Evolutionary conservation across 2,888 invertebrate species (phyloP), one percentile per base, ranked within the genome.

Genomic region (Exephanes ischioxanthus): DNA sequence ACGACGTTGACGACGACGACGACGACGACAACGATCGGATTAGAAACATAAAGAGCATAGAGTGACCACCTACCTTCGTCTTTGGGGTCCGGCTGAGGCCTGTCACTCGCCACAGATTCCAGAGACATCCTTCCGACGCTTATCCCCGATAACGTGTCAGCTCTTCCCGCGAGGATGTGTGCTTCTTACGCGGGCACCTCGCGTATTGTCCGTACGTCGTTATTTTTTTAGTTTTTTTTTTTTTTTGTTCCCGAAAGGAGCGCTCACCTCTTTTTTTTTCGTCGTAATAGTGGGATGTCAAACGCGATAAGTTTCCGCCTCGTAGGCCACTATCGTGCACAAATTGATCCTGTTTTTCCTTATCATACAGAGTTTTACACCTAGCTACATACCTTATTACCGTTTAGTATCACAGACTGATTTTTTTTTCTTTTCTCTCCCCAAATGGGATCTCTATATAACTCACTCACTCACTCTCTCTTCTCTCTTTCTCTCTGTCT

Each of bases 321-420:
- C 67, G 82, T 87, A 85, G 87, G 88, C 86, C 86, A 88, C 86
- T 78, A 83, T 82, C 77, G 85, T 83, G 76, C 83, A 51, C 85
- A 87, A 86, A 84, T 86, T 80, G 72, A 81, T 75, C 66, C 78
- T 66, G 30, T 33, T 14, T 80, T 76, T 83, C 80, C 89, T 89
- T 90, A 90, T 90, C 90, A 88, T 90, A 87, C 86, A 89, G 87
- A 88, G 88, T 91, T 85, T 80, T 84, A 82, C 85, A 89, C 53
- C 85, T 89, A 88, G 81, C 66, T 87, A 90, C 90, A 90, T 89
- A 89, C 87, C 89, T 92, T 91, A 92, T 90, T 92, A 92, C 92
- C 90, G 91, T 88, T 92, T 92, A 92, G 89, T 92, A 92, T 92
- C 92, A 92, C 92, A 92, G 92, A 92, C 90, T 90, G 89, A 89